Conservation (phyloP, 2,113 vertebrate genomes). For the Syngnathus typhle region DNA sequence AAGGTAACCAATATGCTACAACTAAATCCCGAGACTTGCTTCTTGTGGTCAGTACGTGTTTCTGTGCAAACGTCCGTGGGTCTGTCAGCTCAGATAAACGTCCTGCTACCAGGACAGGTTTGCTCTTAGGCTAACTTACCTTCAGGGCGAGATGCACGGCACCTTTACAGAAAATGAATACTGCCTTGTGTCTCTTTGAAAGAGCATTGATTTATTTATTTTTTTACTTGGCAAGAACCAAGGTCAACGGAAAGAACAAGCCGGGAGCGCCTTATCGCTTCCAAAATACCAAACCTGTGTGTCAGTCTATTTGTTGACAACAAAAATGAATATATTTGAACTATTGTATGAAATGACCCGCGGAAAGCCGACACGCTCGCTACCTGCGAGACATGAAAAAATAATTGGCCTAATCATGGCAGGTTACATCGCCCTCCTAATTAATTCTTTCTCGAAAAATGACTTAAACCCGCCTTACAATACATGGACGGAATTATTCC, state of each 20-base stretch:
- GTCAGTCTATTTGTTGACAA: constrained; percentile 41
- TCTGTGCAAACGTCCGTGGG: constrained; percentile 2
- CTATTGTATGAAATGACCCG: background rate
- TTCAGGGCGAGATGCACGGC: constrained; percentile 23
- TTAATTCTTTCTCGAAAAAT: constrained; percentile 52
- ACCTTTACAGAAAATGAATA: constrained; percentile 55
- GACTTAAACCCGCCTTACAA: constrained; percentile 41
- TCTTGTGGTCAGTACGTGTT: constrained; percentile 51
- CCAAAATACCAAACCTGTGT: constrained; percentile 33
- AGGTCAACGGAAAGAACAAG: constrained; percentile 54
- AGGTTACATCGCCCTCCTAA: constrained; percentile 39
- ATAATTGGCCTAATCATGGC: constrained; percentile 49
- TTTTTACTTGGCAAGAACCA: constrained; percentile 58
- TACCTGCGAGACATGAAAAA: constrained; percentile 33
- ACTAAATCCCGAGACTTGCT: constrained; percentile 54
- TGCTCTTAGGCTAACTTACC: constrained; percentile 21
- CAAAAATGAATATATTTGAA: constrained; percentile 47
- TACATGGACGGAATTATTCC: constrained; percentile 25
- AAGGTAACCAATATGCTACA: constrained; percentile 56
- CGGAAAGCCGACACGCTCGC: background rate
- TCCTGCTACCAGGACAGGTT: constrained; percentile 21
- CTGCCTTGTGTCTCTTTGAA: constrained; percentile 50
- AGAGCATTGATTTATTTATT: constrained; percentile 60
- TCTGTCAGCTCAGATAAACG: constrained; percentile 35
- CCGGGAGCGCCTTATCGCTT: constrained; percentile 57